phyloP scores from a whole-genome alignment of 2,797 vertebrate species.

The Sus cebifrons region DNA sequence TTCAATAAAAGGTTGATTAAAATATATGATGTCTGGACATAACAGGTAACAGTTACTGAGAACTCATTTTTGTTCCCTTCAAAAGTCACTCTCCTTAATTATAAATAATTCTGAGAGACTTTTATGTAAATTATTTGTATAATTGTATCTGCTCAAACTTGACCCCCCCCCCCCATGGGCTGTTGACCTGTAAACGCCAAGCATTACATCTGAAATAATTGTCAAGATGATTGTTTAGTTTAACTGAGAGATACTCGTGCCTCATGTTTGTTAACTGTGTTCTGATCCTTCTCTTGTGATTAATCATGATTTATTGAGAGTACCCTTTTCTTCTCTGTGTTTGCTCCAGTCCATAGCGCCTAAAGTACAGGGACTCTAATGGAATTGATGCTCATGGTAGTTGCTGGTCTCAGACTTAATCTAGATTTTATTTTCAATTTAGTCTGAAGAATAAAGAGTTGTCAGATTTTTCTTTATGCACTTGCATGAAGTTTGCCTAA shows the following conservation, averaged over 20 bases:
- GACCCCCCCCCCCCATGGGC: rapidly evolving
- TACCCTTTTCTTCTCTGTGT: background rate
- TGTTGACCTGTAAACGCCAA: background rate
- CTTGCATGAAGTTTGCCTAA: background rate
- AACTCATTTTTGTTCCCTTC: background rate
- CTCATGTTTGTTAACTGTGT: background rate
- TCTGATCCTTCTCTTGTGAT: background rate
- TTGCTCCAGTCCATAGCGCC: background rate
- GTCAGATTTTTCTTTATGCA: background rate
- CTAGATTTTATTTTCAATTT: slow-evolving; percentile 13
- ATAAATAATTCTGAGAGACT: background rate
- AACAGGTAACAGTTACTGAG: background rate
- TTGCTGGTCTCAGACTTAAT: background rate
- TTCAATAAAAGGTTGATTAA: background rate
- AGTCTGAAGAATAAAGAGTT: background rate
- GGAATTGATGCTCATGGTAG: background rate
- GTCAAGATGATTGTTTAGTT: background rate
- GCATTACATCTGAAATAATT: background rate
- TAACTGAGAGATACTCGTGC: background rate
- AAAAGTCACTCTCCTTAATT: background rate
- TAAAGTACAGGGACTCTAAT: background rate
- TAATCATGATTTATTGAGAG: background rate
- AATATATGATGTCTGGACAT: background rate
- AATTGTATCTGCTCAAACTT: background rate
- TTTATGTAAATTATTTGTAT: slow-evolving; percentile 24